Conservation (phyloP, 2,888 invertebrate genomes). For the Yponomeuta sedellus region DNA sequence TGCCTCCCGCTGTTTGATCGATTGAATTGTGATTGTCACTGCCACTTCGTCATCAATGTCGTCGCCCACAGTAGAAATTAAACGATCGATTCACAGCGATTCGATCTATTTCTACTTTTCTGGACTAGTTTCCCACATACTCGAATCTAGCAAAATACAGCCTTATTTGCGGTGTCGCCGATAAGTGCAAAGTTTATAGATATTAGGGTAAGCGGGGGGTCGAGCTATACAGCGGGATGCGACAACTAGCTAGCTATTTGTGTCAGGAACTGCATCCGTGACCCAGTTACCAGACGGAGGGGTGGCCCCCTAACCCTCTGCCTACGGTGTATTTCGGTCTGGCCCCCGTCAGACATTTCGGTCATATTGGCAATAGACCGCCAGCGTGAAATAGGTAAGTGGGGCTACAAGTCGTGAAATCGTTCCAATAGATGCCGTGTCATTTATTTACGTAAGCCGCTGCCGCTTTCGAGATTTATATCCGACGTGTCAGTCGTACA, state of each 20-base stretch:
- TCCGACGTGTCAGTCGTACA: background rate
- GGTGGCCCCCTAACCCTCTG: constrained; percentile 39
- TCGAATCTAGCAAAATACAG: background rate
- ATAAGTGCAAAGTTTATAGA: constrained; percentile 3
- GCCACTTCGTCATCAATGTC: background rate
- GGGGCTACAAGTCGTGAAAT: background rate
- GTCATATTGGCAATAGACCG: constrained; percentile 7
- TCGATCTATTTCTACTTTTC: background rate
- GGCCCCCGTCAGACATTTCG: constrained; percentile 46
- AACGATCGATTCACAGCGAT: background rate
- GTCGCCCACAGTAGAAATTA: background rate
- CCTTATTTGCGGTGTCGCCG: background rate
- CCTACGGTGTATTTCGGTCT: constrained; percentile 63
- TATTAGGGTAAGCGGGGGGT: background rate
- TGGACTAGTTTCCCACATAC: background rate
- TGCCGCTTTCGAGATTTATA: background rate
- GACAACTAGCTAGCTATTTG: constrained; percentile 57
- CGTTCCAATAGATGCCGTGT: background rate
- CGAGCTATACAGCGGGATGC: constrained; percentile 54
- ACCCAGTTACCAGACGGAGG: constrained; percentile 52
- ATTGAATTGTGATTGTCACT: background rate
- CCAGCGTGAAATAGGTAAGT: constrained; percentile 14
- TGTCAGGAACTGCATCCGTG: constrained; percentile 73
- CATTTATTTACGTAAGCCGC: background rate
- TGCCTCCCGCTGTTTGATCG: background rate